Evolutionary conservation across 1,140 invertebrate genomes (phyloP).

Genomic region (Temnothorax longispinosus): DNA sequence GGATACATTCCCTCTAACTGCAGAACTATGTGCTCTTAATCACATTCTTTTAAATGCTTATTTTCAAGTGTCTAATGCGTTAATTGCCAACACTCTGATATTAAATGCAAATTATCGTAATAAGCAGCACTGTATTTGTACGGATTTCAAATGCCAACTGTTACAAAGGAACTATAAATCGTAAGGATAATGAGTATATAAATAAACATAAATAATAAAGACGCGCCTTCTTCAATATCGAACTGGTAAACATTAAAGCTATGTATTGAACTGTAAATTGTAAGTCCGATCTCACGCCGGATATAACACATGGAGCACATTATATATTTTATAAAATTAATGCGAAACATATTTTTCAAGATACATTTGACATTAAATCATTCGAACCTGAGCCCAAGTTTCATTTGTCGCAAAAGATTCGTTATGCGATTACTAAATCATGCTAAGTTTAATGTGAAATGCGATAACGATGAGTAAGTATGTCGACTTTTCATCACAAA

Average conservation of each 20-base stretch:
- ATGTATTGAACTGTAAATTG: slow-evolving; percentile 42
- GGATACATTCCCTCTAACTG: background rate
- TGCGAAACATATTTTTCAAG: background rate
- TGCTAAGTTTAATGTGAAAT: background rate
- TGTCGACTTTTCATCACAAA: background rate
- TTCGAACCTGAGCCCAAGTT: background rate
- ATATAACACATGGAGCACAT: slow-evolving; percentile 51
- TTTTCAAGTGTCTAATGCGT: background rate
- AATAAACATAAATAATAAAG: slow-evolving; percentile 31
- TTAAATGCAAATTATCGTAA: slow-evolving; percentile 35
- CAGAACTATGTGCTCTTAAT: background rate
- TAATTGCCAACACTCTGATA: background rate
- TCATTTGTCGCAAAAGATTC: slow-evolving; percentile 1
- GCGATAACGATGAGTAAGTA: background rate
- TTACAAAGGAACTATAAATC: slow-evolving; percentile 1
- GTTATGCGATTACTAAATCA: background rate
- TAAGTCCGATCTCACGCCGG: slow-evolving; percentile 56
- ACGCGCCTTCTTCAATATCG: background rate
- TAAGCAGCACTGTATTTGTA: background rate
- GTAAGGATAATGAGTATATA: background rate
- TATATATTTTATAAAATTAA: slow-evolving; percentile 42
- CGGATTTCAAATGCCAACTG: background rate
- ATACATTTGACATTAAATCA: slow-evolving; percentile 20
- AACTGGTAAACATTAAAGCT: slow-evolving; percentile 37
- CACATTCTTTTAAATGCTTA: slow-evolving; percentile 13